A percentile compares a stretch with the other conserved stretches of the same genome.
Evolutionary conservation across 2,797 vertebrate species (phyloP).

Genomic region (Eurystomus glaucurus): DNA sequence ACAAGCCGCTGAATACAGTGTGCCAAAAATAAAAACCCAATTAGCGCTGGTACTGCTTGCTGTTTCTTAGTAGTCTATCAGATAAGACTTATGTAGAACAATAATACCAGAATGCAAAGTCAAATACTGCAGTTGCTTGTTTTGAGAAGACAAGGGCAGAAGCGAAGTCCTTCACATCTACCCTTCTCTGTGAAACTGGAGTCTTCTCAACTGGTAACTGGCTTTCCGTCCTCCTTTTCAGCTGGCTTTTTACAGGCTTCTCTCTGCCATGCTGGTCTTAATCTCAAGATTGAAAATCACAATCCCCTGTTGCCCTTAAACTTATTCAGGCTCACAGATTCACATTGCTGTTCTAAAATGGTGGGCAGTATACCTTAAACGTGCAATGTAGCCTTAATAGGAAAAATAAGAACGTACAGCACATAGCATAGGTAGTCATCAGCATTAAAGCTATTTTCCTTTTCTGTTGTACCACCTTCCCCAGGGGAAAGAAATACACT

Average conservation of each 20-base stretch:
- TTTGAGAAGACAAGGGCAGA: not conserved
- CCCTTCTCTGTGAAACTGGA: not conserved
- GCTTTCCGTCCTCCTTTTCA: not conserved
- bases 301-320: not conserved
- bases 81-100: not conserved
- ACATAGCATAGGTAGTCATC: not conserved
- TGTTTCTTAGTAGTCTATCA: not conserved
- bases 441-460: not conserved
- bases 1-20: constrained; percentile 1
- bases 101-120: not conserved
- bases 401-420: accelerated
- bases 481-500: not conserved
- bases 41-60: not conserved
- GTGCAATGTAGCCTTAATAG: not conserved
- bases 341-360: not conserved
- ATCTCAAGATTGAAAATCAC: not conserved
- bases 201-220: not conserved
- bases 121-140: not conserved
- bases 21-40: constrained; percentile 52
- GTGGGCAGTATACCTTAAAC: not conserved
- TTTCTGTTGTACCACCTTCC: not conserved
- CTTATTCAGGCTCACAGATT: not conserved
- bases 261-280: not conserved
- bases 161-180: not conserved
- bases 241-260: not conserved